Base-by-base conservation (phyloP, 2,113 vertebrate species). In the Merops nubicus region DNA sequence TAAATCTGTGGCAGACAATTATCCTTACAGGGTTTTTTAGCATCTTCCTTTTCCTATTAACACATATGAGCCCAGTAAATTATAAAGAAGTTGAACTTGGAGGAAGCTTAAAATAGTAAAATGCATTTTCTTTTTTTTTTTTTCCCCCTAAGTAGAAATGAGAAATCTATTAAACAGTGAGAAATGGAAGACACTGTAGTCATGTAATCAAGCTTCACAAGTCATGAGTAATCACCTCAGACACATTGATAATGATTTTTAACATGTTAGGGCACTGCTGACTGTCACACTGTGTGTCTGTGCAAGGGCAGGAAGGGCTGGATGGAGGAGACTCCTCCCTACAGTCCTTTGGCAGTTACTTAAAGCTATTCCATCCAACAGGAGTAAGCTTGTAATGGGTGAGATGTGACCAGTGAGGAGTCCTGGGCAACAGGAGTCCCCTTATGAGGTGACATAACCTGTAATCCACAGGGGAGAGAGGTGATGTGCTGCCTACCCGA, bases 11-110 rank as follows among this genome's bases (percentile, higher is more conserved):
- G 85, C 21, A 91, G 60, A 70, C 50, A 59, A 73, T 93, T 97
- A 97, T 94, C 91, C 73, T 91, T 94, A 56, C 45, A 78, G 77
- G 9, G 5, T 34, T 85, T 93, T 85, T 88, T 95, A 95, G 57
- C 86, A 94, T 91, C 72, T 97, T 97, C 65, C 43, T 83, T 87
- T 64, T 94, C 81, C 76, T 91, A 51, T 88, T 88, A 94, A 68
- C 67, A 73, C 31, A 21, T 17, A 26, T 56, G 36, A 88, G 51
- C 15, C 25, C 60, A 26, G 47, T 33, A 64, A 88, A 90, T 69
- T 78, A 21, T 28, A 43, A 91, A 80, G 31, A 76, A n/a, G 22
- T n/a, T 92, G 69, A 93, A 36, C 57, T 78, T 38, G 12, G 31
- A 62, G 77, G 72, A 90, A 69, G 75, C 62, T 70, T 77, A 91